These are phyloP conservation scores for Coronaproctus castanopsis DNA, from an alignment of 2,888 invertebrate genomes.

Conservation along the genomic window DNA sequence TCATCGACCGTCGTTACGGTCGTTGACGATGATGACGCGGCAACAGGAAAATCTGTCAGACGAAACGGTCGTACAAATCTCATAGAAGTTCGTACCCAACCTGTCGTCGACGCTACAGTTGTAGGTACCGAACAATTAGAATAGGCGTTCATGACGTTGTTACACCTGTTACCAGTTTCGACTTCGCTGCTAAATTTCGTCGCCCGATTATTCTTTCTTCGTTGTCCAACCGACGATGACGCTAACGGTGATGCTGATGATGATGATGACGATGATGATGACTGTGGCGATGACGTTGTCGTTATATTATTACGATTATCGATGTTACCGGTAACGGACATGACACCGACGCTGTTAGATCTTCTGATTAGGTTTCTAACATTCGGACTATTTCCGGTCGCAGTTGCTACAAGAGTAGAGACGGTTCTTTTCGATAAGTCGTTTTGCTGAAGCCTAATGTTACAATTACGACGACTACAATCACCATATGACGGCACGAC, in stretches of 20 bases:
- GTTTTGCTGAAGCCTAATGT: no score
- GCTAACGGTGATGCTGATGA: not conserved
- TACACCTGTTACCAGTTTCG: no score
- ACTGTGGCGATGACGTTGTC: not conserved
- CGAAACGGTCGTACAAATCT: slow-evolving; percentile 12
- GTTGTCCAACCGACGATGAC: not conserved
- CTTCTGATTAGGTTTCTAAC: no score
- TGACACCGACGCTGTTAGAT: no score
- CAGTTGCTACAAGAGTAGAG: no score
- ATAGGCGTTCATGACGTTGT: not conserved
- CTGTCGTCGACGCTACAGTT: slow-evolving; percentile 1
- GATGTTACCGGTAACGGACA: not conserved
- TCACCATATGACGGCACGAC: no score
- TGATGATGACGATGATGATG: no score
- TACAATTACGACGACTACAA: no score
- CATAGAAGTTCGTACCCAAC: slow-evolving; percentile 12
- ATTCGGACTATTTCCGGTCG: no score
- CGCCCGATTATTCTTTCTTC: no score
- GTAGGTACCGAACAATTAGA: not conserved
- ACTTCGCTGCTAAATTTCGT: no score
- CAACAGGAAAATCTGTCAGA: slow-evolving; percentile 7
- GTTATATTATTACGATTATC: not conserved
- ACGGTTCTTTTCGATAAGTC: no score
- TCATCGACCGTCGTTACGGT: not conserved
- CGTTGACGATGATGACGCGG: not conserved